phyloP scores from a whole-genome alignment of 2,113 vertebrate species.

The Cyphomyrus plagiostoma region DNA sequence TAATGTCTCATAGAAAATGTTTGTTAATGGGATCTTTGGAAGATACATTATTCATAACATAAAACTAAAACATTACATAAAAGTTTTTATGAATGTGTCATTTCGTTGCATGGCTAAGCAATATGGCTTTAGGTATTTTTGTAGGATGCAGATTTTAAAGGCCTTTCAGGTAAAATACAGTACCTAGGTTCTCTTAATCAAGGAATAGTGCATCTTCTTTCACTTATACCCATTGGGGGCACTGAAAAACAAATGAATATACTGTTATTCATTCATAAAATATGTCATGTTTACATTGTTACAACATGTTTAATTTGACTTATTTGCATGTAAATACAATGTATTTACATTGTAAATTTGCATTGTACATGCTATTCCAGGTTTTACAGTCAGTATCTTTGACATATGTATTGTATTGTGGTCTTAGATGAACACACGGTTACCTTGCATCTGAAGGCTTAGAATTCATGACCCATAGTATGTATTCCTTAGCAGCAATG shows the following conservation, averaged over 20 bases:
- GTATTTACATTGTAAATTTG: not conserved
- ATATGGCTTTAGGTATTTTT: conserved; percentile 54
- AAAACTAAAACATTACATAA: conserved; percentile 40
- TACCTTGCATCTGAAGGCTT: conserved; percentile 68
- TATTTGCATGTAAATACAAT: not conserved
- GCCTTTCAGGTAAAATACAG: conserved; percentile 43
- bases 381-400: not conserved
- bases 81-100: conserved; percentile 15
- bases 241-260: conserved; percentile 43
- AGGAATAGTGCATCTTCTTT: conserved; percentile 46
- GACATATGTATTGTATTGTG: not conserved
- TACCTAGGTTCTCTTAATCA: conserved; percentile 50
- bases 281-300: not conserved
- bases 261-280: not conserved
- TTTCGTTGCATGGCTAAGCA: conserved; percentile 56
- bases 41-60: conserved; percentile 49
- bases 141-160: conserved; percentile 58
- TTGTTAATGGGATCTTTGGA: conserved; percentile 17
- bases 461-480: conserved; percentile 89
- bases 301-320: not conserved
- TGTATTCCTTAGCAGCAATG: conserved; percentile 85
- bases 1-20: conserved; percentile 56
- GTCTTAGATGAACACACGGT: not conserved
- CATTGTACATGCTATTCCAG: not conserved
- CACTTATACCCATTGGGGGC: conserved; percentile 56